Conservation (phyloP, 2,888 invertebrate genomes). For the Heliconius charithonia region DNA sequence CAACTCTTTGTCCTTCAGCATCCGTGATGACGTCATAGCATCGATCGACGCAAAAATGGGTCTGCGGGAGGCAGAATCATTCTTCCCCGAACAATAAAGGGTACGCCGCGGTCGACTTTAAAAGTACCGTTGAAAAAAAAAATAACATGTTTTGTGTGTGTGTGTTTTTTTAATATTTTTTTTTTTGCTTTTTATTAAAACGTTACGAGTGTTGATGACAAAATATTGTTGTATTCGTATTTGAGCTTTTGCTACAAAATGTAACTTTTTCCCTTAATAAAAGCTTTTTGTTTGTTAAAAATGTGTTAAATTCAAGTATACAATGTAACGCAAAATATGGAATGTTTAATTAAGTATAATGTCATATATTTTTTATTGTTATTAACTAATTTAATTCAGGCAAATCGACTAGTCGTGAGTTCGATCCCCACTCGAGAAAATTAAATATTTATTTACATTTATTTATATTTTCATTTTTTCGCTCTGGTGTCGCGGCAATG, state of each 20-base stretch:
- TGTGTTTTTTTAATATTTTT: not conserved
- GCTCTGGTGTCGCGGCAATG: too few relatives aligned
- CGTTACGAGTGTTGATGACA: constrained; percentile 10
- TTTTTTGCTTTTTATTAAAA: constrained; percentile 19
- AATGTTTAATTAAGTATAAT: not conserved
- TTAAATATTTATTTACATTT: too few relatives aligned
- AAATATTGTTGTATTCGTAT: constrained; percentile 4
- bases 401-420: too few relatives aligned
- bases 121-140: constrained; percentile 31
- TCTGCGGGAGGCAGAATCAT: constrained; percentile 49
- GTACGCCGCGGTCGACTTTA: constrained; percentile 40
- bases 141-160: not conserved
- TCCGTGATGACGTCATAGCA: constrained; percentile 76
- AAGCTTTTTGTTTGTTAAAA: not conserved
- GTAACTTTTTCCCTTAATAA: constrained; percentile 6
- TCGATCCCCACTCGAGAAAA: too few relatives aligned
- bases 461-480: too few relatives aligned
- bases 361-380: too few relatives aligned
- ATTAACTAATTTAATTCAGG: too few relatives aligned
- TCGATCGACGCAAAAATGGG: constrained; percentile 68
- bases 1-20: constrained; percentile 49
- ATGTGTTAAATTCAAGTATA: not conserved
- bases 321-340: not conserved
- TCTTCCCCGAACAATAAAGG: constrained; percentile 46
- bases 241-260: constrained; percentile 11